Percentiles rank a stretch among this genome's conserved stretches.
These are phyloP conservation scores for Actinopyga echinites DNA, from an alignment of 53 echinoderm and acorn worm genomes.

Conservation along the genomic window DNA sequence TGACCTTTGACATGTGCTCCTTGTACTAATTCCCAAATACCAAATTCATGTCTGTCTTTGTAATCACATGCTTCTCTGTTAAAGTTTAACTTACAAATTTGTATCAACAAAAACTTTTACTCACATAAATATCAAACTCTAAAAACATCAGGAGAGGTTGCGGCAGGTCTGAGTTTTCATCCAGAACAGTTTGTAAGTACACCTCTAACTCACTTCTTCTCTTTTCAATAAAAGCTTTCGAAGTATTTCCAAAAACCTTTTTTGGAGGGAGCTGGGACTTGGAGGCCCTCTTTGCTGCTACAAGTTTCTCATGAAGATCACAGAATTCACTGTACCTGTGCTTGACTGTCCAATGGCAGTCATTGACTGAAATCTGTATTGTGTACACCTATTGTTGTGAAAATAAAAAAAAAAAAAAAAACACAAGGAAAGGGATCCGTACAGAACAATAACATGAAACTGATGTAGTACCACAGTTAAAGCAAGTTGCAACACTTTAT, in stretches of 20 bases:
- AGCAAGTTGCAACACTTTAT: no score
- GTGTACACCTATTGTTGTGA: slow-evolving; percentile 68
- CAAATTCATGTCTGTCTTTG: no score
- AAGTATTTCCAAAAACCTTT: slow-evolving; percentile 84
- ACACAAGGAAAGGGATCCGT: no score
- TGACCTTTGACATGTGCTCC: no score
- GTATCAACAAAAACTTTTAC: background rate
- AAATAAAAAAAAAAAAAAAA: no score
- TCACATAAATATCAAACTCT: slow-evolving; percentile 95
- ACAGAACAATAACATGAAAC: no score
- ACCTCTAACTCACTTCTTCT: slow-evolving; percentile 72
- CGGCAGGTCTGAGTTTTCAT: slow-evolving; percentile 59
- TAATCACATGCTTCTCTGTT: no score
- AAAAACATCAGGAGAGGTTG: slow-evolving; percentile 80
- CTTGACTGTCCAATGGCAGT: slow-evolving; percentile 90
- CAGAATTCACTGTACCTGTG: slow-evolving; percentile 95
- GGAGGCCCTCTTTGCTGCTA: slow-evolving; percentile 61
- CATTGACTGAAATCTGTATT: slow-evolving; percentile 71
- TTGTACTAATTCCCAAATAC: no score
- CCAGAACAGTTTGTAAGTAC: slow-evolving; percentile 75
- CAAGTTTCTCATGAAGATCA: slow-evolving; percentile 85
- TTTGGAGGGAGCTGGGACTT: slow-evolving; percentile 81
- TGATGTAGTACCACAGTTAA: no score
- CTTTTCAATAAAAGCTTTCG: slow-evolving; percentile 91
- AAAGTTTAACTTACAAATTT: no score